phyloP scores from a whole-genome alignment of 2,888 invertebrate genomes.

The Catocala sponsa region DNA sequence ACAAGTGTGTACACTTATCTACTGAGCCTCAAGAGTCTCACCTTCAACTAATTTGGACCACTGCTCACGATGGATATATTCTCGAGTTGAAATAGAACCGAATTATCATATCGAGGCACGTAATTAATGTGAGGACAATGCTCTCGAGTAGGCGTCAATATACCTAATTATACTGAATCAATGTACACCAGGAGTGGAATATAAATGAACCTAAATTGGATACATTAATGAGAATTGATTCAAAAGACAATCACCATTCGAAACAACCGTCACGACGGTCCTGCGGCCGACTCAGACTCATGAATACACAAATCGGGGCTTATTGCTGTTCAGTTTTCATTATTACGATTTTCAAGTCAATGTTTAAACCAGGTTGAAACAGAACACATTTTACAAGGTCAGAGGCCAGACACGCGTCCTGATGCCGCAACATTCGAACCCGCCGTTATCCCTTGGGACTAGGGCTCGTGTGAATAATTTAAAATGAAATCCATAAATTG shows the following conservation, averaged over 20 bases:
- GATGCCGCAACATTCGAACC: constrained; percentile 33
- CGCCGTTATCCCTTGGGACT: constrained; percentile 44
- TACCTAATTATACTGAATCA: constrained; percentile 47
- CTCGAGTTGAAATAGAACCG: constrained; percentile 38
- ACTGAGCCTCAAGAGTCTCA: constrained; percentile 47
- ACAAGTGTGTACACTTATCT: constrained; percentile 60
- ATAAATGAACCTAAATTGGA: constrained; percentile 54
- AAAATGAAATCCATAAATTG: constrained; percentile 57
- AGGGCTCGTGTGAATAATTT: constrained; percentile 51
- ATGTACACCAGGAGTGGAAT: constrained; percentile 48
- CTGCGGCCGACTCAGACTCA: constrained; percentile 59
- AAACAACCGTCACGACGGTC: constrained; percentile 56
- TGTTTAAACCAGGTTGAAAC: constrained; percentile 52
- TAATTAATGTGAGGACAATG: constrained; percentile 37
- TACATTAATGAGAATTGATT: constrained; percentile 67
- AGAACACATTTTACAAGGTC: constrained; percentile 44
- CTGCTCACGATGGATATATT: constrained; percentile 38
- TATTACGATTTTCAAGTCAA: constrained; percentile 58
- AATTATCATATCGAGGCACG: constrained; percentile 40
- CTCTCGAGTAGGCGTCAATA: constrained; percentile 38
- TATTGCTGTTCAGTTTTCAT: constrained; percentile 64
- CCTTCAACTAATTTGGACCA: constrained; percentile 59
- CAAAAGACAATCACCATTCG: constrained; percentile 67
- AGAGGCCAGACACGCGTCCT: constrained; percentile 24
- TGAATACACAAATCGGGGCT: constrained; percentile 73